Base-by-base conservation (phyloP, 2,113 vertebrate genomes). In the Syrmaticus mikado region DNA sequence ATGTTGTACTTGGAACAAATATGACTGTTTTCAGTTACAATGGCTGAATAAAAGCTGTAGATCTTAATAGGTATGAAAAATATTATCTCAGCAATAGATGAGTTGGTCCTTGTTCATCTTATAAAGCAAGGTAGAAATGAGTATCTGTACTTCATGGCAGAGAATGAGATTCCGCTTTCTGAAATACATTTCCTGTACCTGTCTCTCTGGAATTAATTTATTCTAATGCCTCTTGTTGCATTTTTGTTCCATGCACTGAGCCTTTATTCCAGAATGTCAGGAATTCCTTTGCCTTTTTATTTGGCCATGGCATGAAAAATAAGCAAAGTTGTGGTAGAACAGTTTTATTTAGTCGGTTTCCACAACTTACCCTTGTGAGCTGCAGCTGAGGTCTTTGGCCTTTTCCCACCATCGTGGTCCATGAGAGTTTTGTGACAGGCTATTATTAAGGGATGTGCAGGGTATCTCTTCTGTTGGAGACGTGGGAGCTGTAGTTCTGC, bases 181-280 rank as follows among this genome's bases (percentile, higher is more conserved):
- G 50, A 61, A 91, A 57, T 55, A n/a, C 0, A 0, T 34, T 94
- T 46, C 13, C 17, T 52, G 6, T 45, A 25, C 32, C 1, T 0
- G 8, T 30, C 43, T 67, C 28, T 88, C 48, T 41, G 36, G 24
- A 50, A 78, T 17, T 14, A 72, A 22, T 82, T 75, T 9, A 40
- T 66, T 22, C 21, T 86, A 1, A 9, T 89, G 79, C 41, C 6
- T 10, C 24, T 66, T 77, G 6, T 53, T 50, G 18, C 41, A 4
- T 27, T 93, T 76, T 82, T 41, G 25, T 13, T 79, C 2, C 18
- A 61, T 79, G 19, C 13, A 25, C 8, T 10, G 45, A 65, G 43
- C 4, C 1, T 68, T 11, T 48, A 5, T n/a, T 14, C 7, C 12
- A n/a, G 17, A 22, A 0, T 32, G 10, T 43, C 24, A 25, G 19